phyloP scores from a whole-genome alignment of 2,113 vertebrate genomes.

The Pelobates fuscus region DNA sequence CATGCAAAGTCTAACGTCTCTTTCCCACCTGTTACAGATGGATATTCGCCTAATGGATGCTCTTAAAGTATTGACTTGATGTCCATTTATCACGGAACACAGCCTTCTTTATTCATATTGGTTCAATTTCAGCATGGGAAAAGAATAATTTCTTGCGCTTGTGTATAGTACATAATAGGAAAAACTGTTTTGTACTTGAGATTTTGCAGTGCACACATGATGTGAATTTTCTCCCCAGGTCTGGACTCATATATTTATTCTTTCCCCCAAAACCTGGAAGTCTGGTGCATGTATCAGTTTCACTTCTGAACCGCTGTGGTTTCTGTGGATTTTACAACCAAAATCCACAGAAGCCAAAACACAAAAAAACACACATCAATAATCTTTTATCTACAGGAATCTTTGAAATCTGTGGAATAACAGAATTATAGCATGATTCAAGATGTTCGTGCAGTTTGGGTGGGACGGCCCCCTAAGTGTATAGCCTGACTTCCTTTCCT shows the following conservation, averaged over 20 bases:
- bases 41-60: too few species aligned
- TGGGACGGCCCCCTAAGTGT: constrained; percentile 1
- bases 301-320: constrained; percentile 11
- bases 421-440: neutral
- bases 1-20: too few species aligned
- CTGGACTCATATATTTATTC: neutral
- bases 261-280: constrained; percentile 15
- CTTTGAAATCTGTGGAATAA: constrained; percentile 8
- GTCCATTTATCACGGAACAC: too few species aligned
- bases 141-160: too few species aligned
- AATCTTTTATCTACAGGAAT: neutral
- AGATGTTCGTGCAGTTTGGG: neutral
- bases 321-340: constrained; percentile 20
- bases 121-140: too few species aligned
- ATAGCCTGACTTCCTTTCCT: neutral
- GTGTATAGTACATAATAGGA: too few species aligned
- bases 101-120: too few species aligned
- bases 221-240: neutral
- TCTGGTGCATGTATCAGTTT: neutral
- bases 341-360: constrained; percentile 20
- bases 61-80: too few species aligned
- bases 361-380: constrained; percentile 21
- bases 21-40: too few species aligned
- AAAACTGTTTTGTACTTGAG: too few species aligned
- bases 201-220: neutral